Evolutionary conservation across 2,113 vertebrate genomes (phyloP).

Genomic region (Otis tarda): DNA sequence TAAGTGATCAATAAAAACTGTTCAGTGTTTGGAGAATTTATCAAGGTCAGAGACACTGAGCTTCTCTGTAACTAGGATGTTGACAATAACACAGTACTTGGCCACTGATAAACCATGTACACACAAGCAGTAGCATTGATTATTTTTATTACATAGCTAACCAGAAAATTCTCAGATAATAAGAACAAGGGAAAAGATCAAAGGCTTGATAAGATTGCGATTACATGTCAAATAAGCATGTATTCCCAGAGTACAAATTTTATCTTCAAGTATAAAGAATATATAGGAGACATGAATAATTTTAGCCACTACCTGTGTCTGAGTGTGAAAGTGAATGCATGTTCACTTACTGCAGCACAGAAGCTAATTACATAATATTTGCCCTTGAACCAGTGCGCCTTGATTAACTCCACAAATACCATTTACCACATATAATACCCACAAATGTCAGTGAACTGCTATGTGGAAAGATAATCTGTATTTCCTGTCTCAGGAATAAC

Average conservation of each 20-base stretch:
- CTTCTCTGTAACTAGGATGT: constrained; percentile 35
- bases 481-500: background rate
- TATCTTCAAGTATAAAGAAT: background rate
- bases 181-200: background rate
- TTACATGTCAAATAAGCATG: background rate
- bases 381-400: background rate
- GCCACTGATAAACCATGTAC: background rate
- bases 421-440: background rate
- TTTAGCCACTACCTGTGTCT: background rate
- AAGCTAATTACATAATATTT: background rate
- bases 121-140: background rate
- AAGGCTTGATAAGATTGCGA: background rate
- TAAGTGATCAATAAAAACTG: constrained; percentile 76
- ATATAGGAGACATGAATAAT: background rate
- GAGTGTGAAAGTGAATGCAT: background rate
- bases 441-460: background rate
- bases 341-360: background rate
- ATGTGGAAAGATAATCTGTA: background rate
- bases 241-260: background rate
- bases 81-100: constrained; percentile 32
- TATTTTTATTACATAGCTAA: constrained; percentile 2
- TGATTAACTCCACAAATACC: background rate
- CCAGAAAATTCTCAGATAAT: background rate
- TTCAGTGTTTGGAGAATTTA: constrained; percentile 71
- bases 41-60: constrained; percentile 72